These are phyloP conservation scores for Drosophila atripex DNA, from an alignment of 2,888 invertebrate species.

Conservation along the genomic window DNA sequence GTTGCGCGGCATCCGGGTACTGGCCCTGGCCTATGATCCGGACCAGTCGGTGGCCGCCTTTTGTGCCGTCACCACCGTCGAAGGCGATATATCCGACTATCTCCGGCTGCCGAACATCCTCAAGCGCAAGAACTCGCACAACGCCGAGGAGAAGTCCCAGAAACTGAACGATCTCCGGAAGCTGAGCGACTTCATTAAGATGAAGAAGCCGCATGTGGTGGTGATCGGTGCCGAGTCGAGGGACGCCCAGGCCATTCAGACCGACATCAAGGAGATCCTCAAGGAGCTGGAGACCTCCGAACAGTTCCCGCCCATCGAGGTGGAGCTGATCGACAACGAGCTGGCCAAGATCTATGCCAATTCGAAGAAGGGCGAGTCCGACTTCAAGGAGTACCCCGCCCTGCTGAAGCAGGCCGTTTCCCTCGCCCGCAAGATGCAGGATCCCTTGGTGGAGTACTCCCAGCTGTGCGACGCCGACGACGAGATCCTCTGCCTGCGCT, in stretches of 20 bases:
- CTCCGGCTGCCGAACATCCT: conserved; percentile 93
- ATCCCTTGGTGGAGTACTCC: conserved; percentile 97
- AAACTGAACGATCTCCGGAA: conserved; percentile 89
- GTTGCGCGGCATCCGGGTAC: conserved; percentile 89
- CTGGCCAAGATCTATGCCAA: conserved; percentile 96
- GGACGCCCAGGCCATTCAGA: conserved; percentile 92
- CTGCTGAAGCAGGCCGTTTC: conserved; percentile 96
- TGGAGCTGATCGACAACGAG: conserved; percentile 97
- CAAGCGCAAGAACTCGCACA: conserved; percentile 90
- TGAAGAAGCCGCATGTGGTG: conserved; percentile 97
- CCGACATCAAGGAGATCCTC: conserved; percentile 90
- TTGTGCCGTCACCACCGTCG: conserved; percentile 92
- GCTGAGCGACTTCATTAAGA: conserved; percentile 91
- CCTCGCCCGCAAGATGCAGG: conserved; percentile 95
- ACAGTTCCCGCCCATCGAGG: conserved; percentile 93
- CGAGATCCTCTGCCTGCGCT: conserved; percentile 96
- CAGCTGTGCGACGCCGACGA: conserved; percentile 98
- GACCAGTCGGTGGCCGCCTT: conserved; percentile 94
- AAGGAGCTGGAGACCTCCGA: conserved; percentile 91
- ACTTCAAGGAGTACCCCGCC: conserved; percentile 96
- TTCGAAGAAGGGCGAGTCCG: conserved; percentile 91
- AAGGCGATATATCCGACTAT: conserved; percentile 97
- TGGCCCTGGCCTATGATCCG: conserved; percentile 95
- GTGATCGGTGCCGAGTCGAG: conserved; percentile 95
- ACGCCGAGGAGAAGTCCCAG: conserved; percentile 87